Evolutionary conservation across 2,113 vertebrate genomes (phyloP).

Genomic region (Pao palembangensis): DNA sequence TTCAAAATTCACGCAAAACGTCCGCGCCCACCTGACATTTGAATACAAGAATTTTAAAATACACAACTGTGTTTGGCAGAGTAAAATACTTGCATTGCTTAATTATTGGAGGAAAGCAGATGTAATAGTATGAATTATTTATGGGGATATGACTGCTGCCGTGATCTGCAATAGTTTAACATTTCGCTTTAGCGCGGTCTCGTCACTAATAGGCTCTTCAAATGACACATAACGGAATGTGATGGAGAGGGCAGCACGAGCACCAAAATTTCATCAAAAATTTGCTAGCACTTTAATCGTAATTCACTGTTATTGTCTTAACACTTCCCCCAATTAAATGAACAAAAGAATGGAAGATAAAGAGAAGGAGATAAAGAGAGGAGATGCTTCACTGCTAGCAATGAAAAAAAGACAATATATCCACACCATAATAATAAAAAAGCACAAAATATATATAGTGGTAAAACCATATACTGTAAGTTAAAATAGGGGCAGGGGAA

Average conservation of each 20-base stretch:
- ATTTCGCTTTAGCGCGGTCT: conserved; percentile 65
- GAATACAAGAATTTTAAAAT: conserved; percentile 56
- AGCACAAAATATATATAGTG: too few species aligned
- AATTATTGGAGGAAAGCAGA: conserved; percentile 67
- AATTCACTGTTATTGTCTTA: too few species aligned
- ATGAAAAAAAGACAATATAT: too few species aligned
- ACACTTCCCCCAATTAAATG: neutral
- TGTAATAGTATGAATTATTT: conserved; percentile 70
- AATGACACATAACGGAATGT: conserved; percentile 40
- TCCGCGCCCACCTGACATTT: conserved; percentile 67
- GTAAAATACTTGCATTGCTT: conserved; percentile 70
- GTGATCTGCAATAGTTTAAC: conserved; percentile 66
- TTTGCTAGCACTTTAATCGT: too few species aligned
- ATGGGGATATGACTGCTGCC: conserved; percentile 55
- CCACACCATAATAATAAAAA: too few species aligned
- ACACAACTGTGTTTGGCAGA: conserved; percentile 60
- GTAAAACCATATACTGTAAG: too few species aligned
- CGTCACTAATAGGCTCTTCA: conserved; percentile 27
- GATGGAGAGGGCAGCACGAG: conserved; percentile 9
- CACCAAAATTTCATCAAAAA: too few species aligned
- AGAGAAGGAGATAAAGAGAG: neutral
- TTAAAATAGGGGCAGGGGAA: conserved; percentile 20
- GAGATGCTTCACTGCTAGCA: neutral
- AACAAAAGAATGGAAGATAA: neutral
- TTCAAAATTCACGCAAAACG: conserved; percentile 58